Evolutionary conservation across 2,888 invertebrate genomes (phyloP).

Genomic region (Brenthis hecate): DNA sequence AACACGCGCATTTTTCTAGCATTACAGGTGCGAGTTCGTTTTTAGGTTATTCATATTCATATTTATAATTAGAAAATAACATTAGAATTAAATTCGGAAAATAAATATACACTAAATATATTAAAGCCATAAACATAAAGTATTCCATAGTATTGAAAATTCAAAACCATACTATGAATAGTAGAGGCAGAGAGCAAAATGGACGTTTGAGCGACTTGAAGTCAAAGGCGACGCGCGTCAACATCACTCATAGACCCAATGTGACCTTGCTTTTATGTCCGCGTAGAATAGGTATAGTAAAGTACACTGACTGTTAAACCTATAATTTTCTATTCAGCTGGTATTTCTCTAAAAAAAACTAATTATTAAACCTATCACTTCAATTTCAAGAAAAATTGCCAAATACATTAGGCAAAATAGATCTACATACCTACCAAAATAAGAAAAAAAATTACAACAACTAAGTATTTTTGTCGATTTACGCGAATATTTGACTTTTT

Average conservation of each 20-base stretch:
- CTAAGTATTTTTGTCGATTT: no score
- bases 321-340: neutral
- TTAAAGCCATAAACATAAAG: no score
- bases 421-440: no score
- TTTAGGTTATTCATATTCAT: no score
- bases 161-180: slow-evolving; percentile 55
- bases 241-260: slow-evolving; percentile 68
- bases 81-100: neutral
- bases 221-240: slow-evolving; percentile 76
- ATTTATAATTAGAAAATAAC: neutral
- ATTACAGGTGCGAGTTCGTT: no score
- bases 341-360: neutral
- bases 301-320: neutral
- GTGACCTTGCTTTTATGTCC: slow-evolving; percentile 67
- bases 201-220: slow-evolving; percentile 69
- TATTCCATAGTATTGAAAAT: neutral
- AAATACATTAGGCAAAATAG: no score
- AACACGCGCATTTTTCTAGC: no score
- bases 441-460: no score
- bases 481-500: no score
- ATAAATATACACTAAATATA: no score
- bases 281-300: slow-evolving; percentile 45
- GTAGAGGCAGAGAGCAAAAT: slow-evolving; percentile 52
- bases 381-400: no score
- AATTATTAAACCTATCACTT: neutral